Percentiles rank a stretch among this genome's conserved stretches.
Conservation (phyloP, 2,797 vertebrate species). For the Rhabdomys pumilio region DNA sequence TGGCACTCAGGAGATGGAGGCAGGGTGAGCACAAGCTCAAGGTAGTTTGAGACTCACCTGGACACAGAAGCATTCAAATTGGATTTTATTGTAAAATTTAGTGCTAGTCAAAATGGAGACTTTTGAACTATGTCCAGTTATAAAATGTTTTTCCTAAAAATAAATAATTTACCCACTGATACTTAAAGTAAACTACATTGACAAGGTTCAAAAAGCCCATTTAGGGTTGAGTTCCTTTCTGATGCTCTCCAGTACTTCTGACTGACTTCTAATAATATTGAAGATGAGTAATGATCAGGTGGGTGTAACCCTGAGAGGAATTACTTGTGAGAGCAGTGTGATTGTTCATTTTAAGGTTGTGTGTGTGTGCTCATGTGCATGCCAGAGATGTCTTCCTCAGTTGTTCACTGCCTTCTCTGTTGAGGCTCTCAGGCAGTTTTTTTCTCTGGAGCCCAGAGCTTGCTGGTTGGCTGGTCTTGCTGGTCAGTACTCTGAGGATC, state of each 20-base stretch:
- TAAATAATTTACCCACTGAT: neutral
- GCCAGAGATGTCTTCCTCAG: neutral
- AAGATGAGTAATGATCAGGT: neutral
- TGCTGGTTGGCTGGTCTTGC: neutral
- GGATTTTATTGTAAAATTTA: constrained; percentile 40
- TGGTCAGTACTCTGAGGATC: neutral
- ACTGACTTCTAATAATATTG: neutral
- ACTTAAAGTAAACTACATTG: neutral
- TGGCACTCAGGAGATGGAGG: neutral
- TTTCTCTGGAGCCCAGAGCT: neutral
- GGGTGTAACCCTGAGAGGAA: constrained; percentile 35
- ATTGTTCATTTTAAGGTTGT: neutral
- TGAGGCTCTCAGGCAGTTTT: neutral
- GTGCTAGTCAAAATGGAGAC: constrained; percentile 19
- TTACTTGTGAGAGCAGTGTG: constrained; percentile 3
- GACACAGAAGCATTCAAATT: neutral
- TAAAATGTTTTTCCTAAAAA: constrained; percentile 19
- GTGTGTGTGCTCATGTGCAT: neutral
- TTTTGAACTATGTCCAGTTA: constrained; percentile 28
- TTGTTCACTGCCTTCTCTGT: neutral
- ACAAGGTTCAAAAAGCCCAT: neutral
- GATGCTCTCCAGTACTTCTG: neutral
- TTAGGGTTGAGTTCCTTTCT: constrained; percentile 3
- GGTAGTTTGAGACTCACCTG: neutral
- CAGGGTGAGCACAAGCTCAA: neutral